Evolutionary conservation across 2,797 vertebrate species (phyloP).

Genomic region (Leuciscus waleckii): DNA sequence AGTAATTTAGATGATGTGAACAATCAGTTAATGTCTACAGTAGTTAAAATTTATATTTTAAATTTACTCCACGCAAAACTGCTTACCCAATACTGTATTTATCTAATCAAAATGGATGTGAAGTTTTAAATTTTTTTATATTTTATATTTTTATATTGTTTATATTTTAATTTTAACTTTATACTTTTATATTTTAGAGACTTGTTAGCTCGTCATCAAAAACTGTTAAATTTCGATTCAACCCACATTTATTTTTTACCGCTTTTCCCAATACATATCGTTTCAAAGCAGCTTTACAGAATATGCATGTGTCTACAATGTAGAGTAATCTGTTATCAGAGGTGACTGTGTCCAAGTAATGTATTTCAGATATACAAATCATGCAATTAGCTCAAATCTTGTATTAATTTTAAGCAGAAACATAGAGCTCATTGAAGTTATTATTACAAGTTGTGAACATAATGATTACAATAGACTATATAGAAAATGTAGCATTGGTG

Average conservation of each 20-base stretch:
- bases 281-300: too few relatives aligned
- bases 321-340: not conserved
- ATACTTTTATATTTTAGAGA: not conserved
- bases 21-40: constrained; percentile 58
- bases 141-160: not conserved
- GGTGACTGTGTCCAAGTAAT: not conserved
- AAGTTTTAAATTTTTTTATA: not conserved
- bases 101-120: not conserved
- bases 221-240: too few relatives aligned
- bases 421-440: too few relatives aligned
- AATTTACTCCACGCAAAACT: constrained; percentile 58
- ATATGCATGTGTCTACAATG: too few relatives aligned
- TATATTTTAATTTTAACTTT: not conserved
- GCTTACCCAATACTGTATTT: constrained; percentile 67
- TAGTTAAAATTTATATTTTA: constrained; percentile 61
- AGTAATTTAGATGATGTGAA: not conserved
- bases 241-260: too few relatives aligned
- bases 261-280: too few relatives aligned
- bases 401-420: not conserved
- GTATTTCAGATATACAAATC: not conserved
- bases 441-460: too few relatives aligned
- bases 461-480: too few relatives aligned
- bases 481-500: too few relatives aligned
- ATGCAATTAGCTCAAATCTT: not conserved
- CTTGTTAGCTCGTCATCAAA: not conserved